A percentile compares a stretch with the other conserved stretches of the same genome.
Evolutionary conservation across 1,140 invertebrate species (phyloP).

Genomic region (Atta texana): DNA sequence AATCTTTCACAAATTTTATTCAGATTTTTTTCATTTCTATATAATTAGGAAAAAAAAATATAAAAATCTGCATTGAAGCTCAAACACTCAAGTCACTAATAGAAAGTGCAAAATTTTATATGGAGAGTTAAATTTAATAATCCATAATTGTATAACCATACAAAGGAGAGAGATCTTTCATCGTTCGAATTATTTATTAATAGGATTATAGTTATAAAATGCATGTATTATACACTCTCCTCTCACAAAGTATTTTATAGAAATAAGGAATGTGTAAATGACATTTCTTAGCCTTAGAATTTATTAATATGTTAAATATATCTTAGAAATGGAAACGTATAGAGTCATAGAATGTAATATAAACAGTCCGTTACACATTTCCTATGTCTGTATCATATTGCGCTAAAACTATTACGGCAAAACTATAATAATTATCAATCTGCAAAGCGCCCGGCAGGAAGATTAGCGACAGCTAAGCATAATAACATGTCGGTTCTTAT

Average conservation of each 20-base stretch:
- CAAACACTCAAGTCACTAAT: no score
- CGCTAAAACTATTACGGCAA: neutral
- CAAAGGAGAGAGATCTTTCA: neutral
- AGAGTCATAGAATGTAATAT: neutral
- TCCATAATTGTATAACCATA: neutral
- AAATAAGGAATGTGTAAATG: neutral
- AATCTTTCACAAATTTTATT: no score
- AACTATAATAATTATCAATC: neutral
- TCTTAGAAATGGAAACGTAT: neutral
- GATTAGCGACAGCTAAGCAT: constrained; percentile 32
- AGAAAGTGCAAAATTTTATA: no score
- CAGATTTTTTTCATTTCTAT: no score
- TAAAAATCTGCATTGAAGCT: no score
- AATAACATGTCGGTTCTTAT: constrained; percentile 24
- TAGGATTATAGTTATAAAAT: neutral
- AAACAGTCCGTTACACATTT: neutral
- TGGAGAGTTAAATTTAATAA: neutral
- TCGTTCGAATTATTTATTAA: neutral
- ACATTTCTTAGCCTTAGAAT: neutral
- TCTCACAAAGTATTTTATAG: neutral
- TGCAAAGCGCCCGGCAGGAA: neutral
- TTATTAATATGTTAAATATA: constrained; percentile 8
- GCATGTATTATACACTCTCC: neutral
- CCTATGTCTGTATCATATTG: neutral
- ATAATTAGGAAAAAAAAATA: no score